Conservation (phyloP, 30 jellyfish, hydroid and myxozoan genomes). For the Turritopsis rubra region DNA sequence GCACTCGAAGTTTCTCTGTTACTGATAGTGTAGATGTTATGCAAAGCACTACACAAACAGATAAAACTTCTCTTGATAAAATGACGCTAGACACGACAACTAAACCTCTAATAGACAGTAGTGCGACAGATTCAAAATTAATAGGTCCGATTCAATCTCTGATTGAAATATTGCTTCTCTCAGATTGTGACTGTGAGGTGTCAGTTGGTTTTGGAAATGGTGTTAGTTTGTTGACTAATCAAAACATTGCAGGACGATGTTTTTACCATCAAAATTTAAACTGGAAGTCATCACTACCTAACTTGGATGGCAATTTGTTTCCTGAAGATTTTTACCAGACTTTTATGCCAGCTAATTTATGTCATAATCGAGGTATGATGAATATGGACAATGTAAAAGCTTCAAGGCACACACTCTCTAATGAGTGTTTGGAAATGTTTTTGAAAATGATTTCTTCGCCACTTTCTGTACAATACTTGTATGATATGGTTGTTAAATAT, state of each 20-base stretch:
- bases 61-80: neutral
- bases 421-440: constrained; percentile 12
- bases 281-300: constrained; percentile 3
- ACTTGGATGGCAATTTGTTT: neutral
- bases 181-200: constrained; percentile 14
- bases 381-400: constrained; percentile 13
- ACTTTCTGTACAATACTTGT: constrained; percentile 2
- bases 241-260: neutral
- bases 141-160: constrained; percentile 23
- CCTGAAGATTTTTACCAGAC: constrained; percentile 4
- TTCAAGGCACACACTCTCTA: neutral
- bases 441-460: constrained; percentile 22
- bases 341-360: neutral
- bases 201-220: neutral
- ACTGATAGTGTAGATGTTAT: neutral
- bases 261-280: constrained; percentile 15
- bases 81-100: neutral
- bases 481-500: neutral
- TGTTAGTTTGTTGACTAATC: neutral
- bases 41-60: neutral
- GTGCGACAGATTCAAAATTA: neutral
- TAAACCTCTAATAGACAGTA: neutral
- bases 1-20: neutral
- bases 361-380: neutral
- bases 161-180: neutral